Evolutionary conservation across 2,888 invertebrate species (phyloP).

Genomic region (Agriopis aurantiaria): DNA sequence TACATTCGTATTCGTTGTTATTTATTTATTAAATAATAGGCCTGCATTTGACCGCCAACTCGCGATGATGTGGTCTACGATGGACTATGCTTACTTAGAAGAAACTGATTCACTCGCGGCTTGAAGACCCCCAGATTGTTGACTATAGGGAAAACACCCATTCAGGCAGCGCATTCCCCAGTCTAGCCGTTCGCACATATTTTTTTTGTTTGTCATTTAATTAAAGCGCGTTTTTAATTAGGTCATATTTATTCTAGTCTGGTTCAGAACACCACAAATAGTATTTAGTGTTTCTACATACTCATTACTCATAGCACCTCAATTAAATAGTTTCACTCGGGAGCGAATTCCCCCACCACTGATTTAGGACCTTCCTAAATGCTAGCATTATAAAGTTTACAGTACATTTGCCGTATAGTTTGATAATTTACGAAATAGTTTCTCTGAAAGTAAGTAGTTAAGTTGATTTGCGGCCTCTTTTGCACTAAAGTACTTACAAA

Average conservation of each 20-base stretch:
- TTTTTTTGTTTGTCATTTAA: too few species aligned
- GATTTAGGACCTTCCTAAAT: conserved; percentile 31
- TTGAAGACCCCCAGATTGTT: too few species aligned
- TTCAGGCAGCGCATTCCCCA: too few species aligned
- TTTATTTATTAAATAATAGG: too few species aligned
- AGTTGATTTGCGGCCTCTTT: conserved; percentile 48
- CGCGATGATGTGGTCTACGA: too few species aligned
- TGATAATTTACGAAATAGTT: conserved; percentile 48
- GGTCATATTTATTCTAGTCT: not conserved
- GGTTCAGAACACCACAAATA: not conserved
- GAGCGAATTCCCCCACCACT: conserved; percentile 11
- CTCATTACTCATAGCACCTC: not conserved
- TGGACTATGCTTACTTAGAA: too few species aligned
- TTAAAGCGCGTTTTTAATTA: not conserved
- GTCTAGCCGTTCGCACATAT: too few species aligned
- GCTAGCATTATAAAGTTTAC: conserved; percentile 43
- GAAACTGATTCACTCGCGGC: too few species aligned
- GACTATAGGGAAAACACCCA: too few species aligned
- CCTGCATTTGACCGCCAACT: too few species aligned
- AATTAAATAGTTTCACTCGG: conserved; percentile 19
- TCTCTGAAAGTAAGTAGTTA: conserved; percentile 48
- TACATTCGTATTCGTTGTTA: too few species aligned
- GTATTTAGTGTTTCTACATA: too few species aligned
- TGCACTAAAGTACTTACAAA: conserved; percentile 40
- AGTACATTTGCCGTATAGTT: conserved; percentile 43